Conservation (phyloP, 2,797 vertebrate genomes). For the Luscinia megarhynchos region DNA sequence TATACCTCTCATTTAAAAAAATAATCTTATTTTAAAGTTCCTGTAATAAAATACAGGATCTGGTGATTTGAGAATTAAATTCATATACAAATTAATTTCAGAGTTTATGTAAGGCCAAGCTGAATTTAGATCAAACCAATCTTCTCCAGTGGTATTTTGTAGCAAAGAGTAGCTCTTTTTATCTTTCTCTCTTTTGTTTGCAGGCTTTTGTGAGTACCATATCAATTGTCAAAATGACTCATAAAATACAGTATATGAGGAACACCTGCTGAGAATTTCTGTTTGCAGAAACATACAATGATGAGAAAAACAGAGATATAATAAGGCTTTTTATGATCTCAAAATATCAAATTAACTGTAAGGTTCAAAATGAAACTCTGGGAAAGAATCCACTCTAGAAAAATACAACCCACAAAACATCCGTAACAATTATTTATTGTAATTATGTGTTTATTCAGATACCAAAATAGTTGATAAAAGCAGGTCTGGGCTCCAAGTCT, state of each 20-base stretch:
- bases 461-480: background rate
- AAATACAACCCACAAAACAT: background rate
- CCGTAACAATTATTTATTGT: conserved; percentile 1
- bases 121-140: background rate
- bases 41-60: background rate
- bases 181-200: background rate
- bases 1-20: background rate
- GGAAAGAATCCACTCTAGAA: conserved; percentile 5
- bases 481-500: background rate
- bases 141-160: background rate
- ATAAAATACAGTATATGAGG: background rate
- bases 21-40: background rate
- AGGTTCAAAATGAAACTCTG: background rate
- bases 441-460: background rate
- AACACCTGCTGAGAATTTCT: conserved; percentile 36
- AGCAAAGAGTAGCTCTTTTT: background rate
- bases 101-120: background rate
- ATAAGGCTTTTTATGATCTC: background rate
- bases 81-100: background rate
- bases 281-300: background rate
- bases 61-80: background rate
- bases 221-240: conserved; percentile 23
- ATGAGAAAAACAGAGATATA: background rate
- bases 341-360: background rate
- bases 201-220: background rate